Conservation (phyloP, 1,140 invertebrate genomes). For the Ditylenchus dipsaci region DNA sequence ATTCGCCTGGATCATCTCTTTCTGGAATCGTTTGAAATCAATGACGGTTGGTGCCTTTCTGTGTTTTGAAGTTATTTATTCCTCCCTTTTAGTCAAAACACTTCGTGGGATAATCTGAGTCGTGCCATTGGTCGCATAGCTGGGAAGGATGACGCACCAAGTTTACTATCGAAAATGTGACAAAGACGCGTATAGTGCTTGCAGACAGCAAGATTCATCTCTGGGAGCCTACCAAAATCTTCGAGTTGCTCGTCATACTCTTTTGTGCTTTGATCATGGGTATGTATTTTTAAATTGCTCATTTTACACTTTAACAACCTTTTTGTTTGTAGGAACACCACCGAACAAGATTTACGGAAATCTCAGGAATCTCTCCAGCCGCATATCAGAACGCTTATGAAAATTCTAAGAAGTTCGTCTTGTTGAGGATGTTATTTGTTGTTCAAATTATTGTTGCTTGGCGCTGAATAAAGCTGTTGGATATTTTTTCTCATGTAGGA, state of each 20-base stretch:
- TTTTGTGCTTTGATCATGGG: constrained; percentile 96
- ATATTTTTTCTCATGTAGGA: no score
- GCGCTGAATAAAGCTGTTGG: no score
- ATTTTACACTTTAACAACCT: no score
- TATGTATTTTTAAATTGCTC: no score
- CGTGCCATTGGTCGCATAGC: constrained; percentile 91
- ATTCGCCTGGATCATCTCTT: constrained; percentile 93
- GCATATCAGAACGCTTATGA: constrained; percentile 77
- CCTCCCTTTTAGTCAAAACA: constrained; percentile 70
- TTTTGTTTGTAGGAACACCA: constrained; percentile 68
- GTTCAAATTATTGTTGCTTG: neutral
- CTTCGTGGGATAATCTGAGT: constrained; percentile 91
- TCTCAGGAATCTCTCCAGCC: constrained; percentile 74
- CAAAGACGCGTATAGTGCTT: constrained; percentile 93
- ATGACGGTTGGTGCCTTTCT: constrained; percentile 67
- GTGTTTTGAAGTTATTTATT: constrained; percentile 5
- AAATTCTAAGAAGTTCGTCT: neutral
- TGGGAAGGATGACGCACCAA: constrained; percentile 95
- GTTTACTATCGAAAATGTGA: constrained; percentile 97
- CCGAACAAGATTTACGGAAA: constrained; percentile 94
- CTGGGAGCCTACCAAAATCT: constrained; percentile 97
- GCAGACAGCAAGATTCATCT: constrained; percentile 94
- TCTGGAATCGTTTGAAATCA: constrained; percentile 92
- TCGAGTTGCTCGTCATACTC: constrained; percentile 83
- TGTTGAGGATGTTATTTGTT: constrained; percentile 2